Evolutionary conservation across 2,113 vertebrate species (phyloP), one percentile per base, ranked within the genome.

Genomic region (Pedionomus torquatus): DNA sequence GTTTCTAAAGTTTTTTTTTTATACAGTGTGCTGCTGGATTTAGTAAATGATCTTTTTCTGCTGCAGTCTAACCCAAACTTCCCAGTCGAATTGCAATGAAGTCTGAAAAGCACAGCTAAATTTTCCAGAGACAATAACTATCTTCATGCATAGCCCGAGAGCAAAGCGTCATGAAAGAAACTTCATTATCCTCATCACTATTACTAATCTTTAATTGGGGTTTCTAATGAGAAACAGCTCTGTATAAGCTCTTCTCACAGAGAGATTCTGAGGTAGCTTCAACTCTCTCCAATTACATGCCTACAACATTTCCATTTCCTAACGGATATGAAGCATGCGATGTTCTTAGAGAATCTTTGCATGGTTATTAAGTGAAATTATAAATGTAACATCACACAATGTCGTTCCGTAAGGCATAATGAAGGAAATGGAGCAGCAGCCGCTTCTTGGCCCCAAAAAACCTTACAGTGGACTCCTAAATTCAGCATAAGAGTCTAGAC

Each of bases 271-370:
- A 55, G 17, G 72, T 37, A 60, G 80, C 43, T 77, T 71, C 75
- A 64, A 17, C 65, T 72, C 78, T 44, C 52, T 54, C 37, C 51
- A 61, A 43, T 72, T 68, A 71, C 18, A 41, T 18, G 52, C 83
- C 74, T 31, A 43, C 15, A 64, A 17, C 21, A 24, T 77, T 64
- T 69, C 65, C 44, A 49, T 84, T 69, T 81, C 69, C 72, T 25
- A 44, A 41, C 9, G 2, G 4, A 26, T n/a, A 30, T 0, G 1
- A 4, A 58, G 58, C 43, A 17, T 7, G 46, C 2, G 7, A 68
- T 44, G 65, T 39, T 90, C 79, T 78, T 30, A 25, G 58, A 51
- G 37, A 69, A 75, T 21, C 69, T 71, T 71, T 17, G 57, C 35
- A 2, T 1, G 33, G 43, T 31, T 66, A 65, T 37, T 4, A 31